Evolutionary conservation across 2,888 invertebrate species (phyloP).

Genomic region (Parascotia fuliginaria): DNA sequence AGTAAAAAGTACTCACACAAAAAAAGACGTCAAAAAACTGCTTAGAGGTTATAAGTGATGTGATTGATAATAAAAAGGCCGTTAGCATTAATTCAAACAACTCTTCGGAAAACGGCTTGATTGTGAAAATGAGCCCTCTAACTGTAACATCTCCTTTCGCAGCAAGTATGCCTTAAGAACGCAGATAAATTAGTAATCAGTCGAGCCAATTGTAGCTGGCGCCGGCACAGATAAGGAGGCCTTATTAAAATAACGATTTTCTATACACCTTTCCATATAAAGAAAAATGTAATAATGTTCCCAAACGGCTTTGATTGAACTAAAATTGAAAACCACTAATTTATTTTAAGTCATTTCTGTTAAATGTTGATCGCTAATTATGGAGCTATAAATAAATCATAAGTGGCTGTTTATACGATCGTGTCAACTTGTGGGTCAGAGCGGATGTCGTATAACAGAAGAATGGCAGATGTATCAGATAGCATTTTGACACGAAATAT

Average conservation of each 20-base stretch:
- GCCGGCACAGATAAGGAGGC: background rate
- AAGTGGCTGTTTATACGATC: conserved; percentile 32
- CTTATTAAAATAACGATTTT: background rate
- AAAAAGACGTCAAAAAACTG: too few relatives aligned
- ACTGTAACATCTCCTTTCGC: too few relatives aligned
- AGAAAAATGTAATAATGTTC: background rate
- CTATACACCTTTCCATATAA: background rate
- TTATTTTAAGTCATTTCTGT: conserved; percentile 16
- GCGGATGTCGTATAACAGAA: conserved; percentile 8
- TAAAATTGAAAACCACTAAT: conserved; percentile 6
- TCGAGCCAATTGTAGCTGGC: background rate
- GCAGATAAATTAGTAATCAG: background rate
- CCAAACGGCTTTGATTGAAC: conserved; percentile 1
- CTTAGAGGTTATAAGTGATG: too few relatives aligned
- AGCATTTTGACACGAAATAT: too few relatives aligned
- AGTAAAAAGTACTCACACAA: too few relatives aligned
- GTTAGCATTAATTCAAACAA: too few relatives aligned
- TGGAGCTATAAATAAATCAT: conserved; percentile 33
- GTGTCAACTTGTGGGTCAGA: conserved; percentile 39
- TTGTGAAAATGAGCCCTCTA: too few relatives aligned
- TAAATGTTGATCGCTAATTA: conserved; percentile 19
- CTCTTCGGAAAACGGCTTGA: too few relatives aligned
- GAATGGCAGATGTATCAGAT: conserved; percentile 11
- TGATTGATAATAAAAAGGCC: too few relatives aligned
- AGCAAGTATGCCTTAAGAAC: too few relatives aligned